A percentile compares a stretch with the other conserved stretches of the same genome.
Evolutionary conservation across 2,797 vertebrate genomes (phyloP).

Genomic region (Eidolon dupreanum): DNA sequence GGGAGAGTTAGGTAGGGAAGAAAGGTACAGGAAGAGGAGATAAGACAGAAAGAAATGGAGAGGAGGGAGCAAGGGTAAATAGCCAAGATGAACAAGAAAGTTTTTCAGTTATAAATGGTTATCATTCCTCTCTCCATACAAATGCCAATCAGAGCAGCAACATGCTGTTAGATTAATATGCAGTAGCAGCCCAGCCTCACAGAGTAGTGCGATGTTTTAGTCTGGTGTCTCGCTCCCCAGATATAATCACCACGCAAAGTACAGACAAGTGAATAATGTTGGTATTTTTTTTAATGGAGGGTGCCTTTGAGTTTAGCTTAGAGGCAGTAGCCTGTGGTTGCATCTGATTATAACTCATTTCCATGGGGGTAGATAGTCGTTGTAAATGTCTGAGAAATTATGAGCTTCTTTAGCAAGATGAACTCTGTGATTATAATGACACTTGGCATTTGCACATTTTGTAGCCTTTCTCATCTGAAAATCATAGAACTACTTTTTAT

Average conservation of each 20-base stretch:
- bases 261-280: constrained; percentile 64
- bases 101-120: background rate
- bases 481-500: constrained; percentile 57
- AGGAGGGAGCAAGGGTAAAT: background rate
- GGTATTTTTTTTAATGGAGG: constrained; percentile 61
- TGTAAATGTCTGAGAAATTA: constrained; percentile 76
- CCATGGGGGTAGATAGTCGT: constrained; percentile 49
- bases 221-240: background rate
- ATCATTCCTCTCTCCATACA: constrained; percentile 35
- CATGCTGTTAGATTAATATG: constrained; percentile 37
- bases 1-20: background rate
- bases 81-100: background rate
- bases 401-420: constrained; percentile 69
- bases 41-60: background rate
- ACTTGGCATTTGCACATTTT: constrained; percentile 74
- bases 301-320: constrained; percentile 66
- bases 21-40: background rate
- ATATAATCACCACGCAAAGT: constrained; percentile 39
- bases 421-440: constrained; percentile 75
- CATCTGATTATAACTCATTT: constrained; percentile 73
- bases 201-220: background rate
- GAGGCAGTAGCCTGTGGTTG: constrained; percentile 63
- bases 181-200: background rate
- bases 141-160: background rate
- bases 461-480: constrained; percentile 68